Base-by-base conservation (phyloP, 2,888 invertebrate genomes). In the Lydus trimaculatus region DNA sequence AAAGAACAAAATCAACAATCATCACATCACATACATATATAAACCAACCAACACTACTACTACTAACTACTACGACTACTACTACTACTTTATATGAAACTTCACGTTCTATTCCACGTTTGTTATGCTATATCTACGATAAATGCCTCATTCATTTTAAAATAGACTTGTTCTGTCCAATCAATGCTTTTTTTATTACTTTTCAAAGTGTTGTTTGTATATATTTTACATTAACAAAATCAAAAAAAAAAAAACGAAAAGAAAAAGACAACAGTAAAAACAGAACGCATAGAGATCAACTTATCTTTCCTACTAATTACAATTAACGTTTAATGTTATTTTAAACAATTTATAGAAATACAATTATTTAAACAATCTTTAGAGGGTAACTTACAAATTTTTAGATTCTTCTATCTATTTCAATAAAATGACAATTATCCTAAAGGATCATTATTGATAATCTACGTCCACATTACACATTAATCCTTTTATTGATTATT, bases 111-210 rank as follows among this genome's bases (percentile, higher is more conserved):
- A 60, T 31, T 23, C 36, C 3, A n/a, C 36, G 23, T 17, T 56
- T 13, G 52, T 23, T 52, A n/a, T 17, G 43, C 56, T 25, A 56
- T 56, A 23, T 56, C 13, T 25, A 56, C 56, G 13, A 56, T 56
- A 56, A 56, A 56, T 56, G 23, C 25, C 56, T 56, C 56, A 56
- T 56, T 25, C 56, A 56, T 56, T 56, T 56, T 56, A 56, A 56
- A 56, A 56, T 56, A 25, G 56, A 56, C 56, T n/a, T n/a, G n/a
- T n/a, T n/a, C n/a, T n/a, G n/a, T n/a, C n/a, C n/a, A n/a, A n/a
- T n/a, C n/a, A n/a, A n/a, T n/a, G n/a, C n/a, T n/a, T n/a, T n/a
- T n/a, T n/a, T n/a, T n/a, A n/a, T n/a, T n/a, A n/a, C n/a, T n/a
- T n/a, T n/a, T n/a, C n/a, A n/a, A n/a, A n/a, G n/a, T n/a, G n/a